Evolutionary conservation across 2,888 invertebrate genomes (phyloP).

Genomic region (Suillia variegata): DNA sequence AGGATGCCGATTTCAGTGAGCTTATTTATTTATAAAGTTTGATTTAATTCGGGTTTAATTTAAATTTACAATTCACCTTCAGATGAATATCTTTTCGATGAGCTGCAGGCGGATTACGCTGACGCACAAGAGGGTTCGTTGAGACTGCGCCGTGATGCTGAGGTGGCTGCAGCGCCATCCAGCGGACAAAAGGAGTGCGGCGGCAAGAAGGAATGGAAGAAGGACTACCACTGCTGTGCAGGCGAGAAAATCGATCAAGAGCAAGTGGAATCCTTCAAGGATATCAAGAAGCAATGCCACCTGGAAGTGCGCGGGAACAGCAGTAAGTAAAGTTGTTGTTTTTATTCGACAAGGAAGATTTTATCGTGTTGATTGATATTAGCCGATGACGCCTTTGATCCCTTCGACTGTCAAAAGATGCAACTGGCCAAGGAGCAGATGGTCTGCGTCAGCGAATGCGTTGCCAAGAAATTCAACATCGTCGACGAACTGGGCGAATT

Average conservation of each 20-base stretch:
- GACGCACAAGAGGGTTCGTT: constrained; percentile 21
- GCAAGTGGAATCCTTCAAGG: constrained; percentile 25
- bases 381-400: constrained; percentile 33
- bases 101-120: constrained; percentile 28
- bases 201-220: constrained; percentile 23
- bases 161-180: constrained; percentile 10
- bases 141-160: constrained; percentile 30
- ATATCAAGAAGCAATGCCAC: constrained; percentile 33
- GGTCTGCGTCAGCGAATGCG: constrained; percentile 38
- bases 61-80: no score
- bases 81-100: constrained; percentile 42
- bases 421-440: constrained; percentile 34
- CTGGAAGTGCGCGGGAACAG: constrained; percentile 30
- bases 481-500: constrained; percentile 35
- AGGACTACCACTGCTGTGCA: constrained; percentile 35
- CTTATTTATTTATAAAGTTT: no score
- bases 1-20: constrained; percentile 42
- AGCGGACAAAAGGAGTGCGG: constrained; percentile 23
- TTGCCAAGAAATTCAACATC: constrained; percentile 33
- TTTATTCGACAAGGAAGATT: no score
- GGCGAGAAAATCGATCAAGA: constrained; percentile 31
- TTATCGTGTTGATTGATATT: no score
- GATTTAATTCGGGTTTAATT: neutral
- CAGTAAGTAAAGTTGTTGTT: constrained; percentile 29
- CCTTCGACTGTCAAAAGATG: constrained; percentile 39